phyloP scores from a whole-genome alignment of 2,113 vertebrate genomes.

The Cyanoramphus novaezelandiae region DNA sequence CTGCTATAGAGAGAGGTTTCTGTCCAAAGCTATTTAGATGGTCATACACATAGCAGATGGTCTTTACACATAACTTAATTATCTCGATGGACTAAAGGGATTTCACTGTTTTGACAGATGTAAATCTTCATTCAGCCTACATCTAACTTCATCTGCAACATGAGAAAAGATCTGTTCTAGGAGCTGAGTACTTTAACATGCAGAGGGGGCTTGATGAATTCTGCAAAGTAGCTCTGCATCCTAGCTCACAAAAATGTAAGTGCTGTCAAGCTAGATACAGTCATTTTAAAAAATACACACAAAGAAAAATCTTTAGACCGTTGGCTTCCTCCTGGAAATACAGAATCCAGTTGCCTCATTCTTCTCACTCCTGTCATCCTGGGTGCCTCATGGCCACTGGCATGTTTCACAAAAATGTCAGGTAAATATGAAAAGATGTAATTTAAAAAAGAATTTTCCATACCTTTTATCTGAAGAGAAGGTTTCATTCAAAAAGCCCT shows the following conservation, averaged over 20 bases:
- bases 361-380: neutral
- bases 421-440: neutral
- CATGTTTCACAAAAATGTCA: neutral
- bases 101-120: neutral
- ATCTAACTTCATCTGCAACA: neutral
- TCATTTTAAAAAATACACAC: neutral
- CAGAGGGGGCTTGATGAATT: neutral
- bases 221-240: neutral
- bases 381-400: neutral
- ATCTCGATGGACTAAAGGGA: neutral
- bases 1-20: neutral
- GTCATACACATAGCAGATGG: neutral
- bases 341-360: neutral
- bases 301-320: neutral
- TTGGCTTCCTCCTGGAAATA: neutral
- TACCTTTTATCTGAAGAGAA: neutral
- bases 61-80: neutral
- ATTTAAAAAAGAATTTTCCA: neutral
- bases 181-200: neutral
- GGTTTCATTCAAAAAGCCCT: neutral
- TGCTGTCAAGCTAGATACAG: neutral
- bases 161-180: neutral
- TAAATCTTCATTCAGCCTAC: neutral
- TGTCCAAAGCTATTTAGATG: neutral
- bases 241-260: neutral